A percentile compares a stretch with the other conserved stretches of the same genome.
Evolutionary conservation across 2,888 invertebrate species (phyloP).

Genomic region (Oligia fasciuncula): DNA sequence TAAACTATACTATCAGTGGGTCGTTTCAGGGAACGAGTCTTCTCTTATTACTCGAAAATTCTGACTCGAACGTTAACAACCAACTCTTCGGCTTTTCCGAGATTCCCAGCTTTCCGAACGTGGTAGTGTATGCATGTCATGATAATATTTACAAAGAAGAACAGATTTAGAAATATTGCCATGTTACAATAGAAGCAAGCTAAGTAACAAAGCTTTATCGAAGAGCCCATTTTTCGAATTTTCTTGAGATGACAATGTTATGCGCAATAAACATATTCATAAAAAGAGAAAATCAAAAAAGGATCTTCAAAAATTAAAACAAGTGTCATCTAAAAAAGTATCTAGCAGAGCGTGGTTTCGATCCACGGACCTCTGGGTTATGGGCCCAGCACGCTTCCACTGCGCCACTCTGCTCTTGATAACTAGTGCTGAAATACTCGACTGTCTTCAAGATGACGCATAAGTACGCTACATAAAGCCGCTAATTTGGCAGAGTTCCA

Average conservation of each 20-base stretch:
- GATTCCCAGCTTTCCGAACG: neutral
- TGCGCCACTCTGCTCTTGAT: slow-evolving; percentile 93
- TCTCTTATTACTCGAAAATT: neutral
- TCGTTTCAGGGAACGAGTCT: neutral
- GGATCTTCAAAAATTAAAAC: neutral
- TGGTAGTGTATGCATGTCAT: neutral
- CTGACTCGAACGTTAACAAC: neutral
- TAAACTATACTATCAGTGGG: neutral
- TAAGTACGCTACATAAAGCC: neutral
- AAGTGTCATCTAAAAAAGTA: neutral
- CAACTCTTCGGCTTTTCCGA: neutral
- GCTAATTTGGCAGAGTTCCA: slow-evolving; percentile 27
- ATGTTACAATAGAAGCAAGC: neutral
- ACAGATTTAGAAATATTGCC: neutral
- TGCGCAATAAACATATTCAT: neutral
- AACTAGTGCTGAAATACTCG: neutral
- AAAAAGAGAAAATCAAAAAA: neutral
- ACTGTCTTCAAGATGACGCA: neutral
- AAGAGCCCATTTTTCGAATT: neutral
- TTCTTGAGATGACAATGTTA: neutral
- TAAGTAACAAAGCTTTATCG: neutral
- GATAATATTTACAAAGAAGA: neutral
- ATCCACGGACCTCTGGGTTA: slow-evolving; percentile 97
- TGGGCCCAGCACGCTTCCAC: slow-evolving; percentile 96
- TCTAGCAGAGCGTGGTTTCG: slow-evolving; percentile 95